Conservation (phyloP, 2,888 invertebrate species). For the Strigamia transsilvanica region DNA sequence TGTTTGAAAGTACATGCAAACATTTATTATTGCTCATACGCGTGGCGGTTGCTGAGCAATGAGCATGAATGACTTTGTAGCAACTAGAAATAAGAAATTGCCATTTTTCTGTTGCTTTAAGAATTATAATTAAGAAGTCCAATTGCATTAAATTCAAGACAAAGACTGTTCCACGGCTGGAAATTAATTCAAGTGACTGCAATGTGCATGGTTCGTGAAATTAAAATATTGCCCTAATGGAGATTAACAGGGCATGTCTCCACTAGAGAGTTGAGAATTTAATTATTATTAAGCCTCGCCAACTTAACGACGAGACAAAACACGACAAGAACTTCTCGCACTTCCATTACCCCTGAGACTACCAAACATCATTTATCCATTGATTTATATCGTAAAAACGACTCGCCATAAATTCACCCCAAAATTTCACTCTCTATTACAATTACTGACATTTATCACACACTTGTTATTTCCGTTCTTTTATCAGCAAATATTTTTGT, state of each 20-base stretch:
- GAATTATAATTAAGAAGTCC: constrained; percentile 51
- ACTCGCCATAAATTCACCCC: background rate
- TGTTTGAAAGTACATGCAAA: constrained; percentile 33
- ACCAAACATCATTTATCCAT: background rate
- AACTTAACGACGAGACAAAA: constrained; percentile 48
- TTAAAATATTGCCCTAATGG: constrained; percentile 53
- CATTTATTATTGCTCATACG: constrained; percentile 36
- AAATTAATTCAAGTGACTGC: constrained; percentile 53
- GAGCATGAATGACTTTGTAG: constrained; percentile 14
- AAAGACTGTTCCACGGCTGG: constrained; percentile 13
- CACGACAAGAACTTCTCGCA: constrained; percentile 14
- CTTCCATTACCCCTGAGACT: background rate
- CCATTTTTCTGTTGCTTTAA: constrained; percentile 42
- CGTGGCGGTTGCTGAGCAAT: background rate
- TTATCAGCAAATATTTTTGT: background rate
- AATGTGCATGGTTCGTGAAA: constrained; percentile 50
- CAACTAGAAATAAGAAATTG: constrained; percentile 28
- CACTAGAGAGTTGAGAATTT: constrained; percentile 39
- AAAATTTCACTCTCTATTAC: background rate
- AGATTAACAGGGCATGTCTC: constrained; percentile 51
- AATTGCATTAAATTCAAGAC: constrained; percentile 50
- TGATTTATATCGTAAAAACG: background rate
- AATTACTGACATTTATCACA: background rate
- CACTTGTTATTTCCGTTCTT: background rate
- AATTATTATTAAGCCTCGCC: constrained; percentile 51